These are phyloP conservation scores for Excalfactoria chinensis DNA, from an alignment of 2,113 vertebrate species.

Conservation along the genomic window DNA sequence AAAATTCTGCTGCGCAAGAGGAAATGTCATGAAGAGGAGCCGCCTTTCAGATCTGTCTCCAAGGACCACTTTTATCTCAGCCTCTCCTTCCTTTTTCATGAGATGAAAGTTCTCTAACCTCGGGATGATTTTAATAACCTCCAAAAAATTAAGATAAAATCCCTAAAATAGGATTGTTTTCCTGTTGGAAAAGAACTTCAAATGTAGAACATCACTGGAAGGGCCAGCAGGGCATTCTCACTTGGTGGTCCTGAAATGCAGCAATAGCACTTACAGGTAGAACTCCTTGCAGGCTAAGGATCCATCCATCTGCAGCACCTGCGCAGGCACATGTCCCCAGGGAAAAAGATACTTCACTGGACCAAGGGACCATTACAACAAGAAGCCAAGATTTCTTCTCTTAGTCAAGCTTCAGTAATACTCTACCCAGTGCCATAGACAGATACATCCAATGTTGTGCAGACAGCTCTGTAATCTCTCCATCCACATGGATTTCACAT, in stretches of 20 bases:
- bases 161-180: not conserved
- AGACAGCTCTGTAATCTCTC: not conserved
- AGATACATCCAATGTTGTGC: not conserved
- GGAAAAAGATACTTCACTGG: not conserved
- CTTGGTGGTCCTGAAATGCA: not conserved
- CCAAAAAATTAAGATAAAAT: not conserved
- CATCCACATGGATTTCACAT: not conserved
- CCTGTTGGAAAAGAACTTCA: not conserved
- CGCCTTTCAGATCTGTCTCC: not conserved
- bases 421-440: not conserved
- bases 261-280: not conserved
- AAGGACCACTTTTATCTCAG: not conserved
- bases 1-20: not conserved
- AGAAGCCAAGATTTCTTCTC: not conserved
- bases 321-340: not conserved
- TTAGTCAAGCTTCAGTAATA: not conserved
- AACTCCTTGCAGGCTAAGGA: not conserved
- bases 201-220: not conserved
- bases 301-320: not conserved
- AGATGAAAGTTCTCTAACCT: not conserved
- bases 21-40: not conserved
- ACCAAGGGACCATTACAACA: not conserved
- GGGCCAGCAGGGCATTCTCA: not conserved
- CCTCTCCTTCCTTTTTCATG: not conserved
- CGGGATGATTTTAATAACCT: not conserved